Evolutionary conservation across 2,888 invertebrate species (phyloP).

Genomic region (Dendrolimus pini): DNA sequence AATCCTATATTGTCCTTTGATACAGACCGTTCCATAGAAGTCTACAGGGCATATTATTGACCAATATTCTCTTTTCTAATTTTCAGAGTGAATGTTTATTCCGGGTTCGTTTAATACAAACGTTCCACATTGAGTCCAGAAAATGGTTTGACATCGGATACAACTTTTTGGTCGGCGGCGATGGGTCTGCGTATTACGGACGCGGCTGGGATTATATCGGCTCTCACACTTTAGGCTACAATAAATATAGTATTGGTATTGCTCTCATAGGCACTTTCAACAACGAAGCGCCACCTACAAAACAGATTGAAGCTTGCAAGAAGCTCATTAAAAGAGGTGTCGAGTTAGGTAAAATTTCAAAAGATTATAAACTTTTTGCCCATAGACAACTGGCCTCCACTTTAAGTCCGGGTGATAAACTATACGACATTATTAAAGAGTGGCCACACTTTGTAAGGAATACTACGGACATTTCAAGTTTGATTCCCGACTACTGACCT

Average conservation of each 20-base stretch:
- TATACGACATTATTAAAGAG: constrained; percentile 79
- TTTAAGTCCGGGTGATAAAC: constrained; percentile 80
- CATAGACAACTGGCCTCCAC: constrained; percentile 81
- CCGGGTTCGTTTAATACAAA: constrained; percentile 79
- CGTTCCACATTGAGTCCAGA: constrained; percentile 80
- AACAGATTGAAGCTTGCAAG: constrained; percentile 77
- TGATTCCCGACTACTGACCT: constrained; percentile 39
- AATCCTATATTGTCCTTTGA: no score
- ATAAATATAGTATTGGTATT: constrained; percentile 80
- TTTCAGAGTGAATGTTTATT: constrained; percentile 77
- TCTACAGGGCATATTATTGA: no score
- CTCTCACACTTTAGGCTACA: constrained; percentile 82
- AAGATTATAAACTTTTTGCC: constrained; percentile 81
- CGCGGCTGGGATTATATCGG: constrained; percentile 85
- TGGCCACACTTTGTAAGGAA: constrained; percentile 81
- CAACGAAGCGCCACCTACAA: constrained; percentile 57
- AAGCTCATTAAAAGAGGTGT: constrained; percentile 80
- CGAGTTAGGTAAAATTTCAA: constrained; percentile 72
- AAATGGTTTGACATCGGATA: constrained; percentile 83
- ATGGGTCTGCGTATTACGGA: constrained; percentile 84
- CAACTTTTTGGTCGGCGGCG: constrained; percentile 88
- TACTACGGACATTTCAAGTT: constrained; percentile 27
- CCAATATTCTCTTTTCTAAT: constrained; percentile 6
- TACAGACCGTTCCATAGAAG: no score
- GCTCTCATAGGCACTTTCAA: constrained; percentile 85